Percentiles rank a stretch among this genome's conserved stretches.
Evolutionary conservation across 2,113 vertebrate genomes (phyloP).

Genomic region (Etheostoma cragini): DNA sequence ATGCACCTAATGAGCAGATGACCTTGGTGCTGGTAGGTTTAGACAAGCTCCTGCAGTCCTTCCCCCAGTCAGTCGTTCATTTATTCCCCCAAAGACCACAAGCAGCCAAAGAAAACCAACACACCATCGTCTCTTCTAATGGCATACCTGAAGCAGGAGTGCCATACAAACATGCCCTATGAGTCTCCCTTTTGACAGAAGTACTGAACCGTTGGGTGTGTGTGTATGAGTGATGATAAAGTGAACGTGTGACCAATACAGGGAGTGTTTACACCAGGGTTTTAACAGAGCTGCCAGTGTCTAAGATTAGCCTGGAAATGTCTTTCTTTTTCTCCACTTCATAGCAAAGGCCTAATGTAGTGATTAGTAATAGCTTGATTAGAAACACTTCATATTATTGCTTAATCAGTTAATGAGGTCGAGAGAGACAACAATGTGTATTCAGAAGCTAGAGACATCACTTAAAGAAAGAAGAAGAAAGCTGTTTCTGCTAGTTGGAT

Average conservation of each 20-base stretch:
- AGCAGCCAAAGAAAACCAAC: constrained; percentile 46
- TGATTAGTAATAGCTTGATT: constrained; percentile 64
- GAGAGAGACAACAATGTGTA: constrained; percentile 9
- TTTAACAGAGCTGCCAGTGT: constrained; percentile 32
- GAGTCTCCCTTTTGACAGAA: constrained; percentile 51
- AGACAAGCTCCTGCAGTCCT: constrained; percentile 27
- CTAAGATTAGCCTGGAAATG: constrained; percentile 31
- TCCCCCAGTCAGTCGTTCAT: constrained; percentile 29
- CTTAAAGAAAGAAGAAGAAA: constrained; percentile 25
- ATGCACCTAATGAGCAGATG: constrained; percentile 2
- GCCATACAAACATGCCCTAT: constrained; percentile 66
- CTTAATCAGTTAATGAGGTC: constrained; percentile 67
- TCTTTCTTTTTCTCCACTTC: constrained; percentile 20
- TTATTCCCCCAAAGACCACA: constrained; percentile 48
- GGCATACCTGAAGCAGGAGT: constrained; percentile 33
- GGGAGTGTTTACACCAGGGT: constrained; percentile 19
- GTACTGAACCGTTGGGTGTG: constrained; percentile 48
- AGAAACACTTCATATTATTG: constrained; percentile 45
- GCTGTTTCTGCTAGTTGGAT: constrained; percentile 37
- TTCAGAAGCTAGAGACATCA: constrained; percentile 25
- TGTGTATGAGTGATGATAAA: constrained; percentile 23
- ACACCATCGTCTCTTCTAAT: constrained; percentile 18
- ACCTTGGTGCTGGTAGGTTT: constrained; percentile 7
- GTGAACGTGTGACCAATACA: constrained; percentile 12
- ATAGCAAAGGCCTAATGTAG: constrained; percentile 16